Conservation (phyloP, 2,113 vertebrate genomes). For the Microcebus ravelobensis region DNA sequence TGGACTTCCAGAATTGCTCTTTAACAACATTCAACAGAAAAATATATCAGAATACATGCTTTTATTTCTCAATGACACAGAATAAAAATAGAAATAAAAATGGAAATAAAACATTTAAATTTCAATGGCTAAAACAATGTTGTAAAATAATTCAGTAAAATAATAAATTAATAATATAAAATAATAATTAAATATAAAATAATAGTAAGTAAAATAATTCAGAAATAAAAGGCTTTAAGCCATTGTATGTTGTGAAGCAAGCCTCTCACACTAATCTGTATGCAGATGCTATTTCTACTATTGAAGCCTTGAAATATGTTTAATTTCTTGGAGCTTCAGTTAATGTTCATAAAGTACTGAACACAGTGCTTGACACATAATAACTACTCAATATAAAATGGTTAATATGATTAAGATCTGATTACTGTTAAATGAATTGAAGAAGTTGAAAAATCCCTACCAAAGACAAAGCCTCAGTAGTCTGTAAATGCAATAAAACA, state of each 20-base stretch:
- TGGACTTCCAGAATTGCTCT: not conserved
- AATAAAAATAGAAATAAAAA: not conserved
- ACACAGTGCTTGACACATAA: not conserved
- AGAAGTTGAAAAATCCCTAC: not conserved
- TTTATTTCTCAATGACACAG: not conserved
- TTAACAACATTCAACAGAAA: not conserved
- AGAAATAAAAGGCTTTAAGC: not conserved
- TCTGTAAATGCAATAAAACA: not conserved
- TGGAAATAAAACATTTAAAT: not conserved
- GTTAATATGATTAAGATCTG: not conserved
- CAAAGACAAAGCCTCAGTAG: not conserved
- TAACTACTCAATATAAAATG: not conserved
- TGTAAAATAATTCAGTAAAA: not conserved
- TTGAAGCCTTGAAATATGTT: not conserved
- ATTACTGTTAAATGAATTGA: not conserved
- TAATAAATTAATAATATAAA: not conserved
- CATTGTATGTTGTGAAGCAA: not conserved
- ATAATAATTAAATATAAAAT: too few relatives aligned
- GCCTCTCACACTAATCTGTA: not conserved
- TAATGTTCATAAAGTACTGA: not conserved
- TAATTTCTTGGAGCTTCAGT: not conserved
- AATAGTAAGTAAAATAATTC: not conserved
- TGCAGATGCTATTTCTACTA: not conserved
- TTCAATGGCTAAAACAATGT: not conserved
- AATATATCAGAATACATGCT: not conserved